Evolutionary conservation across 2,113 vertebrate genomes (phyloP).

Genomic region (Burhinus oedicnemus): DNA sequence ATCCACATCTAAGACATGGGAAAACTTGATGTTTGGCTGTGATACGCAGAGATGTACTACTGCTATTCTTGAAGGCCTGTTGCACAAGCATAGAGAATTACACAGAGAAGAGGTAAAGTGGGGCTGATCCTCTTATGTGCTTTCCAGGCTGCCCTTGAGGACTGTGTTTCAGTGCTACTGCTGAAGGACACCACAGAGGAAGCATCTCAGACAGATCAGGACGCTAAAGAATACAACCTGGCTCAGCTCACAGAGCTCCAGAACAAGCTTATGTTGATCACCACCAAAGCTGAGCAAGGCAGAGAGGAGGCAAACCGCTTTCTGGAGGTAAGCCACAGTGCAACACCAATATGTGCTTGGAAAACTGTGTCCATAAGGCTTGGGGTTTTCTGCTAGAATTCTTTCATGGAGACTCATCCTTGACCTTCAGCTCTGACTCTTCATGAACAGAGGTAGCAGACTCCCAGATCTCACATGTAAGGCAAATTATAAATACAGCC

Average conservation of each 20-base stretch:
- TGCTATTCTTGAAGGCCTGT: neutral
- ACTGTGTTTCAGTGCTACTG: constrained; percentile 44
- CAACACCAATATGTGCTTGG: neutral
- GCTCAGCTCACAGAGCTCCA: constrained; percentile 77
- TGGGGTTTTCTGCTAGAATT: neutral
- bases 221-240: constrained; percentile 54
- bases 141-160: neutral
- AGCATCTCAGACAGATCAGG: constrained; percentile 37
- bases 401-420: neutral
- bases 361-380: neutral
- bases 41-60: neutral
- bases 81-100: neutral
- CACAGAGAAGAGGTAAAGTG: neutral
- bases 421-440: neutral
- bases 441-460: neutral
- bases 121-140: neutral
- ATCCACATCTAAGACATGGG: neutral
- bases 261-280: constrained; percentile 84
- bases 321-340: constrained; percentile 68
- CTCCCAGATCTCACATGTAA: neutral
- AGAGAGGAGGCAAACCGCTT: constrained; percentile 78
- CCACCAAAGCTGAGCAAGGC: constrained; percentile 74
- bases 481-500: neutral
- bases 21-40: neutral
- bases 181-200: constrained; percentile 60